Conservation (phyloP, 64 coral and sea anemone species). For the Porites lutea region DNA sequence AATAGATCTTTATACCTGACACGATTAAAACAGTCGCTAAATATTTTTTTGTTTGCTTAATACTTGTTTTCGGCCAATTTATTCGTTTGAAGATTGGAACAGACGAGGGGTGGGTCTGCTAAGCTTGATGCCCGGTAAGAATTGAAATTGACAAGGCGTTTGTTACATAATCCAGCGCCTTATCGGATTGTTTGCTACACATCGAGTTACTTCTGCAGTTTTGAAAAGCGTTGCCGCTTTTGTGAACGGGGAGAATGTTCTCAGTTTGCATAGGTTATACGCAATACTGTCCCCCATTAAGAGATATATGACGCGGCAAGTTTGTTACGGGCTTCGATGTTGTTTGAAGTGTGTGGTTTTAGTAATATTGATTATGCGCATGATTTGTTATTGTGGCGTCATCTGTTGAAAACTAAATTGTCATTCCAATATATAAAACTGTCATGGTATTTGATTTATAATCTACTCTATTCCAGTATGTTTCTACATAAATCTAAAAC, state of each 20-base stretch:
- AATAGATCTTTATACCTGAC: too few species aligned
- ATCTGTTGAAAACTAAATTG: neutral
- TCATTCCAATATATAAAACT: slow-evolving; percentile 1
- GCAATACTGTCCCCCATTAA: neutral
- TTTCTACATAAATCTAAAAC: neutral
- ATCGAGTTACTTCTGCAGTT: neutral
- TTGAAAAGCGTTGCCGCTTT: neutral
- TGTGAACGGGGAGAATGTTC: neutral
- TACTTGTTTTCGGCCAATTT: neutral
- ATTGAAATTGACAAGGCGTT: neutral
- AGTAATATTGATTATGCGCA: slow-evolving; percentile 6
- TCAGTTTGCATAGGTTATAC: neutral
- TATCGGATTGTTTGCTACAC: neutral
- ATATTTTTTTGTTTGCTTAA: neutral
- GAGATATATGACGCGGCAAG: slow-evolving; percentile 20
- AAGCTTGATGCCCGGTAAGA: neutral
- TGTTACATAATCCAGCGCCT: too few species aligned
- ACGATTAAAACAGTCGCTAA: neutral
- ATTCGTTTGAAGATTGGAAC: neutral
- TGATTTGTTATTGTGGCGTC: slow-evolving; percentile 28
- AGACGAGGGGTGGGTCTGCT: neutral
- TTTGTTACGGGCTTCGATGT: slow-evolving; percentile 9
- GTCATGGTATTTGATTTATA: neutral
- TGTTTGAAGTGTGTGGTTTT: slow-evolving; percentile 14
- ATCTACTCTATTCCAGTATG: neutral